Evolutionary conservation across 2,113 vertebrate species (phyloP), one percentile per base, ranked within the genome.

Genomic region (Tyto alba): DNA sequence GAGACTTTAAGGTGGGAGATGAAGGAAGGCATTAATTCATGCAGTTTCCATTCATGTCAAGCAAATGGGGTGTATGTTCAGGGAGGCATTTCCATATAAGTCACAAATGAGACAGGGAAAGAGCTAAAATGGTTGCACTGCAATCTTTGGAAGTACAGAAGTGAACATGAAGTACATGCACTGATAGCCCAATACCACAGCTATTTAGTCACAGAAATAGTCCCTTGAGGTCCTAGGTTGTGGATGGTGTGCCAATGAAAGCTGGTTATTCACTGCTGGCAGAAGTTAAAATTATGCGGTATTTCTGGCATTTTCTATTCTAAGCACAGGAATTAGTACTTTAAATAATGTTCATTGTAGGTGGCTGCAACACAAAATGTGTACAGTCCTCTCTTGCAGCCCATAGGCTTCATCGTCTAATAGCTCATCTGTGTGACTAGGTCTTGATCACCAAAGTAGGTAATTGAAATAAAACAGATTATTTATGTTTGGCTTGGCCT

Each of bases 281-380:
- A 81, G 83, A 56, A 91, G 62, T 69, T 91, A 92, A 93, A 93
- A 82, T 79, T 87, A 66, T 71, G 69, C 1, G 18, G 41, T 80
- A 90, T 93, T 96, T 91, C 75, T 56, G 36, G 73, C 30, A 66
- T 96, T 95, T 95, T 84, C 90, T 96, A 97, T 96, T 96, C 60
- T 91, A 85, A 95, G 94, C 55, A 55, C 45, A 76, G 73, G 83
- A 92, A 76, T 93, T 69, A 75, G 48, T 47, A 32, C 77, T 87
- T 91, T 85, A 94, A 96, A 89, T 96, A 88, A 71, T 29, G 13
- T 40, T 84, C 36, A 19, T 7, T 66, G 30, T 55, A 73, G 89
- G 81, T 90, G 63, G 43, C 29, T 84, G 77, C 41, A 81, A 62
- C 15, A 50, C 25, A 62, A 56, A 89, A 64, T 32, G 32, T 82